These are phyloP conservation scores for Ormyrus labotus DNA, from an alignment of 2,888 invertebrate genomes.

Conservation along the genomic window DNA sequence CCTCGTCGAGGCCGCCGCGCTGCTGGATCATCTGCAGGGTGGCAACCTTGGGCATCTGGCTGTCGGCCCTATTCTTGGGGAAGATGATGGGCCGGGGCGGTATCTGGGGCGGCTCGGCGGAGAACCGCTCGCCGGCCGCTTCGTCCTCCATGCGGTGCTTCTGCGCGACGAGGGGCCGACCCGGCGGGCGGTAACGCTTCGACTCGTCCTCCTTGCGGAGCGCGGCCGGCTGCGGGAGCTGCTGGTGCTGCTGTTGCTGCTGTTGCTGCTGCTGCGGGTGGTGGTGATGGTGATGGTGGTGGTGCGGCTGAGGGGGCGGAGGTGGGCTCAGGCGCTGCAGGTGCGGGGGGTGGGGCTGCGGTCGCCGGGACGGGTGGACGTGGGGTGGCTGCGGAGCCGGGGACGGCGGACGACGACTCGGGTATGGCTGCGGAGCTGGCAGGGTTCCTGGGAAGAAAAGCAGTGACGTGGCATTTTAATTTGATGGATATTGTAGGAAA, in stretches of 20 bases:
- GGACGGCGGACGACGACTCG: conserved; percentile 66
- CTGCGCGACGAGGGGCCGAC: conserved; percentile 6
- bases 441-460: conserved; percentile 58
- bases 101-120: conserved; percentile 69
- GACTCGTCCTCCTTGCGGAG: conserved; percentile 27
- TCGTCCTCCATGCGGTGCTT: conserved; percentile 70
- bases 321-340: conserved; percentile 77
- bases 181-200: conserved; percentile 63
- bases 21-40: conserved; percentile 84
- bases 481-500: background rate
- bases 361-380: conserved; percentile 66
- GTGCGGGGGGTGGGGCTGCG: conserved; percentile 61
- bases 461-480: background rate
- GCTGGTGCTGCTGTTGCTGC: background rate
- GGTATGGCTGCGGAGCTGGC: conserved; percentile 62
- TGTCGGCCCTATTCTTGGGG: conserved; percentile 74
- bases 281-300: conserved; percentile 51
- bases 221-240: conserved; percentile 31
- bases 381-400: conserved; percentile 59
- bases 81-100: conserved; percentile 76
- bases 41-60: conserved; percentile 78
- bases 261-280: conserved; percentile 20
- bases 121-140: conserved; percentile 67
- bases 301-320: conserved; percentile 64
- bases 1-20: conserved; percentile 64